Conservation (phyloP, 2,797 vertebrate genomes). For the Siniperca obscura region DNA sequence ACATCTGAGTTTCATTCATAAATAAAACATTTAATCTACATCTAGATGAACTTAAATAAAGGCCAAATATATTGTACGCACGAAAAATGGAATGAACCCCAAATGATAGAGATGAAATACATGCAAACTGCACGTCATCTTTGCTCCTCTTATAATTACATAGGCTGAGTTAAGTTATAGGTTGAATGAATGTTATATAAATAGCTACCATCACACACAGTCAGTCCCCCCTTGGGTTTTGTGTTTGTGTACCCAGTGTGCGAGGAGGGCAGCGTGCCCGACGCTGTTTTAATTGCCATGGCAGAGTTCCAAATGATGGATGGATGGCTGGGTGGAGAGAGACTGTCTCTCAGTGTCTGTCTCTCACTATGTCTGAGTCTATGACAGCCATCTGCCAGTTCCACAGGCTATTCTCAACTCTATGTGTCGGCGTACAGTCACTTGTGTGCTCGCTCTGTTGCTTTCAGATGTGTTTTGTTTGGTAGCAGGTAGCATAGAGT, state of each 20-base stretch:
- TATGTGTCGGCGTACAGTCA: conserved; percentile 16
- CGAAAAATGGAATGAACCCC: conserved; percentile 18
- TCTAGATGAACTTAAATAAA: conserved; percentile 39
- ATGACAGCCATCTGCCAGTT: conserved; percentile 80
- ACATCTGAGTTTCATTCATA: conserved; percentile 60
- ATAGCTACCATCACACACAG: conserved; percentile 42
- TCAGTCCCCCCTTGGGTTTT: conserved; percentile 44
- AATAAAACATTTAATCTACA: conserved; percentile 62
- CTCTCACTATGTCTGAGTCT: conserved; percentile 60
- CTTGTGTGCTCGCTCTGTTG: conserved; percentile 25
- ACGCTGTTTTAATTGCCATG: conserved; percentile 79
- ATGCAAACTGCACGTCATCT: neutral
- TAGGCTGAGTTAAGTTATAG: conserved; percentile 39
- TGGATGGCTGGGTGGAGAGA: conserved; percentile 62
- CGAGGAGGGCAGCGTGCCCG: conserved; percentile 64
- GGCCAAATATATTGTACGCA: neutral
- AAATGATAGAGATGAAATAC: conserved; percentile 26
- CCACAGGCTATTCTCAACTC: conserved; percentile 61
- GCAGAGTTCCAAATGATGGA: conserved; percentile 72
- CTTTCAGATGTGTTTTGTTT: conserved; percentile 33
- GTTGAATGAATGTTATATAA: conserved; percentile 56
- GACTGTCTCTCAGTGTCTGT: conserved; percentile 44
- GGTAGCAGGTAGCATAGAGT: neutral
- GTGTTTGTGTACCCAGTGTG: conserved; percentile 70
- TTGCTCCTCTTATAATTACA: conserved; percentile 33